These are phyloP conservation scores for Aotus griseimembra DNA, from an alignment of 2,797 vertebrate species.

Conservation along the genomic window DNA sequence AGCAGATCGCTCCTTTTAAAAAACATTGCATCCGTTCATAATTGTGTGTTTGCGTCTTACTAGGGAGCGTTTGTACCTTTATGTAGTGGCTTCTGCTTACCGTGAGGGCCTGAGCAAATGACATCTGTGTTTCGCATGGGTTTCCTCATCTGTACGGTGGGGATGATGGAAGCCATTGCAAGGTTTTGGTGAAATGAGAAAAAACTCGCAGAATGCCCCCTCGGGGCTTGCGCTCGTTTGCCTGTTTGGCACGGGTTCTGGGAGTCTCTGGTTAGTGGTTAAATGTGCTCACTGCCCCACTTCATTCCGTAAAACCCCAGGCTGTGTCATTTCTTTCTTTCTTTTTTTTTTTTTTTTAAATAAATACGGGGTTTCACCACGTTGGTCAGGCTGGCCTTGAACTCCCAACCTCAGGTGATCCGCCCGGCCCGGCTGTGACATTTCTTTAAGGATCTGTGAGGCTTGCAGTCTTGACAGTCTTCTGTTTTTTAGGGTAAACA, in stretches of 20 bases:
- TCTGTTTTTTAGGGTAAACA: not conserved
- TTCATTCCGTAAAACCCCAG: not conserved
- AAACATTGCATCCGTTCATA: not conserved
- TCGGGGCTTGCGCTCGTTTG: not conserved
- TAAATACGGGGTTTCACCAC: too few relatives aligned
- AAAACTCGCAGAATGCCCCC: too few relatives aligned
- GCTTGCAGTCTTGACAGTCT: not conserved
- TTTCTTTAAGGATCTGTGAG: rapidly evolving
- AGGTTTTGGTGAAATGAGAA: not conserved
- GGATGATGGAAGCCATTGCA: not conserved
- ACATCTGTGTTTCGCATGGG: not conserved
- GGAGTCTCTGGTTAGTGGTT: not conserved
- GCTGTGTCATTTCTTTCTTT: not conserved
- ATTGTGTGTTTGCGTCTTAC: not conserved
- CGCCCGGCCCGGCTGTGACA: not conserved
- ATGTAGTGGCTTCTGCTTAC: not conserved
- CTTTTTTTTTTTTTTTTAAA: too few relatives aligned
- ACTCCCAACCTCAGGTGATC: too few relatives aligned
- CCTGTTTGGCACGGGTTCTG: rapidly evolving
- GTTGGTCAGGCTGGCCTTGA: too few relatives aligned
- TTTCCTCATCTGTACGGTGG: not conserved
- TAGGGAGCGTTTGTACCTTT: not conserved
- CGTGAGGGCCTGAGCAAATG: not conserved
- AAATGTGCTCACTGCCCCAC: too few relatives aligned
- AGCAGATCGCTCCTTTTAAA: not conserved